Conservation (phyloP, 2,888 invertebrate species). For the Clanis bilineata region DNA sequence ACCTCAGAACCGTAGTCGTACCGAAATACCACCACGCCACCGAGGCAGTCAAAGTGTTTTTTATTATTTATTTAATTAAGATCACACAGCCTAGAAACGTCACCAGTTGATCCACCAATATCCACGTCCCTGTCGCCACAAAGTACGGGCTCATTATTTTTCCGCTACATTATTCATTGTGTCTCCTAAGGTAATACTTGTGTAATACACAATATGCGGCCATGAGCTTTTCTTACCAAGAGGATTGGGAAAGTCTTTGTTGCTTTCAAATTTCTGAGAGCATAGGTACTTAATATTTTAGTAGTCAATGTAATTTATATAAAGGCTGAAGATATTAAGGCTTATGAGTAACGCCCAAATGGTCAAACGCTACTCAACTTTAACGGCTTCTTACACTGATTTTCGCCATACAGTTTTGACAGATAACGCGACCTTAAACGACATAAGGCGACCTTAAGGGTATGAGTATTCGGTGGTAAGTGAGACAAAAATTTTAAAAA, state of each 20-base stretch:
- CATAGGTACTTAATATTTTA: too few relatives aligned
- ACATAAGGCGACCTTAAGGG: too few relatives aligned
- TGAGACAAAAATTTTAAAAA: too few relatives aligned
- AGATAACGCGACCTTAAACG: too few relatives aligned
- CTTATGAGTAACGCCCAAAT: too few relatives aligned
- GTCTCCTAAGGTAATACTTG: slow-evolving; percentile 37
- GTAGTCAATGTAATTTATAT: too few relatives aligned
- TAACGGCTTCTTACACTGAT: too few relatives aligned
- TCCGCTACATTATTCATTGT: slow-evolving; percentile 45
- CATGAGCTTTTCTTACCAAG: not conserved
- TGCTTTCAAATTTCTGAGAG: not conserved
- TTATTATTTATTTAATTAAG: not conserved
- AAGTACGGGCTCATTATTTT: slow-evolving; percentile 45
- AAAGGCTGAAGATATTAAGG: too few relatives aligned
- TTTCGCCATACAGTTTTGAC: too few relatives aligned
- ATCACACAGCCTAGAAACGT: not conserved
- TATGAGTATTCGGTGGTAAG: too few relatives aligned
- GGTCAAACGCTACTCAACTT: too few relatives aligned
- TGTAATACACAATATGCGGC: slow-evolving; percentile 21
- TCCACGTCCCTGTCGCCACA: slow-evolving; percentile 41
- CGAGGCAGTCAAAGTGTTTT: not conserved
- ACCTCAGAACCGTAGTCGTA: too few relatives aligned
- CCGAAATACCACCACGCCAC: not conserved
- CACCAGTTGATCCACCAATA: slow-evolving; percentile 11
- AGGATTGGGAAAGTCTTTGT: not conserved